Percentiles rank a stretch among this genome's conserved stretches.
Evolutionary conservation across 2,888 invertebrate species (phyloP).

Genomic region (Diogma glabrata): DNA sequence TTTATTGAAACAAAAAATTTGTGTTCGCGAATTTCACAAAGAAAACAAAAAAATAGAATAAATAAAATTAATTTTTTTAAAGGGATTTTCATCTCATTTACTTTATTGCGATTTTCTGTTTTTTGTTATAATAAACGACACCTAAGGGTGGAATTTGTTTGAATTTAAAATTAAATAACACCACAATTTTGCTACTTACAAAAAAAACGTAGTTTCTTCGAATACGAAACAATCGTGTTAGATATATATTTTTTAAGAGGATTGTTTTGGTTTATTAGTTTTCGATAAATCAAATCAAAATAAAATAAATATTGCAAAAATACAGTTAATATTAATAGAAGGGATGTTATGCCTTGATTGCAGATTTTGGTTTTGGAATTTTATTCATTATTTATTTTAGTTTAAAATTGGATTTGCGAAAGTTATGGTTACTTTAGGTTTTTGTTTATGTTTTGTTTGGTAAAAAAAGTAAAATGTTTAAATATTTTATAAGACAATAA

Average conservation of each 20-base stretch:
- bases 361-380: too few species aligned
- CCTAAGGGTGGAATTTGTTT: slow-evolving; percentile 9
- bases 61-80: neutral
- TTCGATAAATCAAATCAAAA: slow-evolving; percentile 10
- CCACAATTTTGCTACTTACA: neutral
- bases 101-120: neutral
- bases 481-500: too few species aligned
- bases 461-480: too few species aligned
- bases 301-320: slow-evolving; percentile 10
- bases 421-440: too few species aligned
- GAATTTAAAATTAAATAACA: slow-evolving; percentile 8
- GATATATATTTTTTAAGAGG: slow-evolving; percentile 8
- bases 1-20: too few species aligned
- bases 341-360: too few species aligned
- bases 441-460: too few species aligned
- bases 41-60: too few species aligned
- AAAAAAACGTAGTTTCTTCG: too few species aligned
- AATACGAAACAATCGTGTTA: too few species aligned
- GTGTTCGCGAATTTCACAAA: slow-evolving; percentile 8
- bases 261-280: slow-evolving; percentile 10
- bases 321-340: neutral
- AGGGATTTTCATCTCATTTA: slow-evolving; percentile 4
- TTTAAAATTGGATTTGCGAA: too few species aligned
- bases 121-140: slow-evolving; percentile 7
- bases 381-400: too few species aligned